A percentile compares a stretch with the other conserved stretches of the same genome.
phyloP scores from a whole-genome alignment of 2,797 vertebrate species.

The Eulemur coronatus region DNA sequence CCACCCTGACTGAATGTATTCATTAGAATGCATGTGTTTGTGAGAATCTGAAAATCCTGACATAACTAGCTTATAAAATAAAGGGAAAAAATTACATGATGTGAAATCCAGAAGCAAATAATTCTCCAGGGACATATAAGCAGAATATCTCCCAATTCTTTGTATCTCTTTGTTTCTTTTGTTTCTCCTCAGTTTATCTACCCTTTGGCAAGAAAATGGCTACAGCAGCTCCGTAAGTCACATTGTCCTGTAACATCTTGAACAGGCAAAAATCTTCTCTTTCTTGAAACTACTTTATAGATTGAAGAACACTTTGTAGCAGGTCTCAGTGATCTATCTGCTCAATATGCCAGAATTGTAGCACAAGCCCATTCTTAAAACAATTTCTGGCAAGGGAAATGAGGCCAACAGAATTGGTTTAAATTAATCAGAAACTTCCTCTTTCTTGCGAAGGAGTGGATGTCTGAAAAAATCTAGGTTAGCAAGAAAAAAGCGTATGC shows the following conservation, averaged over 20 bases:
- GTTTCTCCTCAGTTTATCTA: neutral
- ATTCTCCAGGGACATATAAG: neutral
- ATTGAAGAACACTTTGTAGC: neutral
- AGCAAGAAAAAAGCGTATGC: neutral
- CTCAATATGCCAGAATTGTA: neutral
- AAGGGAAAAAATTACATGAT: neutral
- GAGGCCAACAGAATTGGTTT: neutral
- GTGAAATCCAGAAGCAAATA: neutral
- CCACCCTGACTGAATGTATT: neutral
- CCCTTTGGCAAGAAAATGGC: neutral
- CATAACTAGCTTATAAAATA: neutral
- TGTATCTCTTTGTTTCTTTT: neutral
- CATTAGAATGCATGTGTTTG: neutral
- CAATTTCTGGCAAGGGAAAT: neutral
- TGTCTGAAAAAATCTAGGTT: neutral
- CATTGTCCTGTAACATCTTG: neutral
- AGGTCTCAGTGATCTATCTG: neutral
- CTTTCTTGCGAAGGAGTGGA: neutral
- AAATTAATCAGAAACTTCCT: conserved; percentile 18
- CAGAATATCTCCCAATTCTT: neutral
- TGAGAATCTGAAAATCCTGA: neutral
- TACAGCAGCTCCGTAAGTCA: neutral
- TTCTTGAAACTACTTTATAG: neutral
- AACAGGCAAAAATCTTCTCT: neutral
- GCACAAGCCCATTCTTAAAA: neutral